These are phyloP conservation scores for Craterocephalus amniculus DNA, from an alignment of 2,797 vertebrate genomes.

Conservation along the genomic window DNA sequence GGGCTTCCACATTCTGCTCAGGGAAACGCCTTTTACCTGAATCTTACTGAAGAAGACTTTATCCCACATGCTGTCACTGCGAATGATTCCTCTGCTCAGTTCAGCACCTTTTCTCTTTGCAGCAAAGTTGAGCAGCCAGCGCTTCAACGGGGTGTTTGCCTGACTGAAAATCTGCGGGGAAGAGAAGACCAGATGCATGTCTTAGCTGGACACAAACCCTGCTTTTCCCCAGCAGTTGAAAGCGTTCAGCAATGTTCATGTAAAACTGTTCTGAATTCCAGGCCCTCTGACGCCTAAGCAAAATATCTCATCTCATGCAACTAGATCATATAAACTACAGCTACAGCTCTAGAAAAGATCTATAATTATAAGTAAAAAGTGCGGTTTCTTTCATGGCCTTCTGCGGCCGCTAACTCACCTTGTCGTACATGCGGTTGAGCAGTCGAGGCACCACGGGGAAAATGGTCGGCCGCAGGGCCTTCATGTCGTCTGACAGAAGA, in stretches of 20 bases:
- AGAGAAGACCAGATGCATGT: background rate
- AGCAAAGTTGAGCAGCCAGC: slow-evolving; percentile 95
- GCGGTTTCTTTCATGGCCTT: background rate
- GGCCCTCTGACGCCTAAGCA: background rate
- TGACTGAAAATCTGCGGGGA: slow-evolving; percentile 93
- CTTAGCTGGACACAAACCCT: background rate
- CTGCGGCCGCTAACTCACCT: slow-evolving; percentile 80
- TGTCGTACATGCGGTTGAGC: slow-evolving; percentile 98
- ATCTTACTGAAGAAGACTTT: slow-evolving; percentile 97
- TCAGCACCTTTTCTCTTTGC: slow-evolving; percentile 93
- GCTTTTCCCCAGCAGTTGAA: background rate
- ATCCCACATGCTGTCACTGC: slow-evolving; percentile 95
- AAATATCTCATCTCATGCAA: background rate
- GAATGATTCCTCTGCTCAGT: slow-evolving; percentile 90
- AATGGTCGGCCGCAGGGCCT: slow-evolving; percentile 92
- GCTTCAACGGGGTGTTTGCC: slow-evolving; percentile 91
- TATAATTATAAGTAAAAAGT: background rate
- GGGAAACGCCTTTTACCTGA: slow-evolving; percentile 82
- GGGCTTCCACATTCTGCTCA: background rate
- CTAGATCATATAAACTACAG: background rate
- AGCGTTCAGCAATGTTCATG: background rate
- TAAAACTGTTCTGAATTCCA: background rate
- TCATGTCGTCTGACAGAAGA: slow-evolving; percentile 97
- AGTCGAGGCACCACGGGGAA: slow-evolving; percentile 96
- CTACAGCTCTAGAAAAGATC: background rate